Evolutionary conservation across 2,888 invertebrate genomes (phyloP), one percentile per base, ranked within the genome.

Genomic region (Tortricodes alternella): DNA sequence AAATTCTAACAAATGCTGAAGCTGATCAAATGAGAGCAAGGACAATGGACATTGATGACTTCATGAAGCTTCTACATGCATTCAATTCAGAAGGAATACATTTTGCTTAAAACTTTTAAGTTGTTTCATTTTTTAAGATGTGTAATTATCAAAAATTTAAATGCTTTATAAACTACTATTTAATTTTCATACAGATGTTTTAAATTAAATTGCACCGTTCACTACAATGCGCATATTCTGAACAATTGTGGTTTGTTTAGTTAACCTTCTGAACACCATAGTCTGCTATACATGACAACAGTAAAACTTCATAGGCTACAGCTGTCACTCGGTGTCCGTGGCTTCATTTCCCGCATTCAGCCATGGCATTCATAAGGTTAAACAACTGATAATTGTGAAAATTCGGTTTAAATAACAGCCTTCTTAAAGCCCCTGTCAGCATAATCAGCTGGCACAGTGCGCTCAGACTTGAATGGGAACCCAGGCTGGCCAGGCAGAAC

Each of bases 21-120:
- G 95, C 95, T 71, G 94, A 94, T 51, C 92, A 95, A 65, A 94
- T 94, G 80, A 92, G 99, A 73, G 97, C 99, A 0, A 92, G 99
- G 70, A 95, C 94, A 3, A 97, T 99, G 98, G 98, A 98, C 76
- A 95, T 96, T 65, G 99, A 99, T 89, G 99, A 99, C 79, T 99
- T 99, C 78, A 95, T 98, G 89, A 92, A 92, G 62, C 86, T 98
- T 53, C 86, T 98, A 70, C 94, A 96, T 82, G 95, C 94, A 29
- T 99, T 99, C 80, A 99, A 99, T 85, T 92, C 93, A 50, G 95
- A 95, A 82, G 98, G 98, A 72, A 95, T 99, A 79, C 99, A 99
- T 91, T 99, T 99, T 90, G 93, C 95, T 60, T 95, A 80, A 71
- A 57, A 50, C 6, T 3, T 13, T 15, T 58, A n/a, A n/a, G n/a